A percentile compares a stretch with the other conserved stretches of the same genome.
These are phyloP conservation scores for Ailurus styani DNA, from an alignment of 2,113 vertebrate genomes.

Conservation along the genomic window DNA sequence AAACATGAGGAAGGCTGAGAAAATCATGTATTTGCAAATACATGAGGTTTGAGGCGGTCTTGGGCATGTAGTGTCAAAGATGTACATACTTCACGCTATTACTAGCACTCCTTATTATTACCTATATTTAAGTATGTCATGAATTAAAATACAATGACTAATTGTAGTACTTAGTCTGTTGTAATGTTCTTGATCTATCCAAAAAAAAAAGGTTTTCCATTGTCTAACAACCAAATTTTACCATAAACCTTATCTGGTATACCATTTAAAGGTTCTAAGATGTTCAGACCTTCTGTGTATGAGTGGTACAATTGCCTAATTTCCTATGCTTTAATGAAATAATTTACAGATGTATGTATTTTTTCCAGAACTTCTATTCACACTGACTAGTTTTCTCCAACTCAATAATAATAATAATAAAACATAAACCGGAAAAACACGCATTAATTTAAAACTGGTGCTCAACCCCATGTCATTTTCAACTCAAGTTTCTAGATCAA, in stretches of 20 bases:
- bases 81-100: neutral
- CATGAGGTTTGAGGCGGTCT: neutral
- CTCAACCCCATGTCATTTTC: neutral
- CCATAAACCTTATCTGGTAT: neutral
- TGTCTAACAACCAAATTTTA: neutral
- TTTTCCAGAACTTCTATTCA: neutral
- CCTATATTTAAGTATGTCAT: neutral
- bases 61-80: neutral
- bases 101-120: neutral
- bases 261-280: neutral
- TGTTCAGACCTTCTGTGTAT: neutral
- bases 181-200: neutral
- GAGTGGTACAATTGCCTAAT: neutral
- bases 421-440: neutral
- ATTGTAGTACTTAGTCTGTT: neutral
- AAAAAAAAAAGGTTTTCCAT: neutral
- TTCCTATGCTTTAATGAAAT: constrained; percentile 4
- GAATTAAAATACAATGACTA: neutral
- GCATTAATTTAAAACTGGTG: neutral
- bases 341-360: neutral
- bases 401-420: neutral
- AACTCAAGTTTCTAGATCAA: neutral
- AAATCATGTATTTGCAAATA: neutral
- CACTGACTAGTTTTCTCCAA: neutral
- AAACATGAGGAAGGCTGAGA: neutral